These are phyloP conservation scores for Thripadectes ignobilis DNA, from an alignment of 2,797 vertebrate species.

Conservation along the genomic window DNA sequence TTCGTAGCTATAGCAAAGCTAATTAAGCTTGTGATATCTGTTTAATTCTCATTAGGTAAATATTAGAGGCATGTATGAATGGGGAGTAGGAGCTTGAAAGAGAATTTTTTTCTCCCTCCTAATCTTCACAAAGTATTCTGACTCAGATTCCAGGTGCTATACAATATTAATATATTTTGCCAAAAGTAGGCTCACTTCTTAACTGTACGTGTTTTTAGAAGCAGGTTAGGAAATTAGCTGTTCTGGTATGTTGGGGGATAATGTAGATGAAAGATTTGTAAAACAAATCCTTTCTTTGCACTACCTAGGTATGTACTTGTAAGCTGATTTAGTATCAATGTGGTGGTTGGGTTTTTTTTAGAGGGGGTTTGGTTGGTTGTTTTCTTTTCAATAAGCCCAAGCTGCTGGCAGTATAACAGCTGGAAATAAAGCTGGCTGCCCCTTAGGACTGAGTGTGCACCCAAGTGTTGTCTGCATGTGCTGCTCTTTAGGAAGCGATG, in stretches of 20 bases:
- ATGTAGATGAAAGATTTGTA: background rate
- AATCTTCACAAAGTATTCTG: background rate
- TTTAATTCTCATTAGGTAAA: background rate
- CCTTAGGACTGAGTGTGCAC: background rate
- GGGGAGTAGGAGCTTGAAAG: background rate
- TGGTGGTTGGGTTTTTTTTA: background rate
- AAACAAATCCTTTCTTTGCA: background rate
- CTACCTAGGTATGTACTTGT: background rate
- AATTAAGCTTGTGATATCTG: background rate
- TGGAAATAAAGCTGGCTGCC: background rate
- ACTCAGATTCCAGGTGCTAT: background rate
- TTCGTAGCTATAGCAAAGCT: background rate
- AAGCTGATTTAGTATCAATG: background rate
- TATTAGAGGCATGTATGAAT: background rate
- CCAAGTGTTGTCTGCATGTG: background rate
- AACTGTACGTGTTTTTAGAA: background rate
- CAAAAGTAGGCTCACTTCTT: background rate
- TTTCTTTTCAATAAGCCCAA: background rate
- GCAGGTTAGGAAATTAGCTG: background rate
- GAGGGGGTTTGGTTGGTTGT: background rate
- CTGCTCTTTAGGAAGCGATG: fast-evolving
- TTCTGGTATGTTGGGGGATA: background rate
- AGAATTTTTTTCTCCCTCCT: background rate
- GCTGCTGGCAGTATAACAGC: background rate
- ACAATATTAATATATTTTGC: background rate